A percentile compares a stretch with the other conserved stretches of the same genome.
phyloP scores from a whole-genome alignment of 2,113 vertebrate species.

The Brevimyrus niger region DNA sequence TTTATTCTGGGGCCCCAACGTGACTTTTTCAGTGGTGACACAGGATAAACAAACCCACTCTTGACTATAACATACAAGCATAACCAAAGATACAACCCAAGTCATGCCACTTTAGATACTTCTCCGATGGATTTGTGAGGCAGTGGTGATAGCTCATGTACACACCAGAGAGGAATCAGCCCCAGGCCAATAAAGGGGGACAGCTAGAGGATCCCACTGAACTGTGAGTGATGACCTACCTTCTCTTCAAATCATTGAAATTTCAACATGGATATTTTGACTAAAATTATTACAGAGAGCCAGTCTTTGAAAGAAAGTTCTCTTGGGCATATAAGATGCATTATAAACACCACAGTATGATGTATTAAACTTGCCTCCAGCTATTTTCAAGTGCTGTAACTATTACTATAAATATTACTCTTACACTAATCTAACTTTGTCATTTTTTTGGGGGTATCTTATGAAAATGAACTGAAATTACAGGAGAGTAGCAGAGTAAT shows the following conservation, averaged over 20 bases:
- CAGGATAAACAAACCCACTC: not conserved
- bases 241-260: not conserved
- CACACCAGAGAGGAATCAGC: conserved; percentile 67
- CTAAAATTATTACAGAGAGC: not conserved
- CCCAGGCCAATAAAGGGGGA: conserved; percentile 64
- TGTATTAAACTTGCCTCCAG: not conserved
- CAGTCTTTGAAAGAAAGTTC: not conserved
- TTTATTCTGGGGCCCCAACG: not conserved
- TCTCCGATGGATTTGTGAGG: conserved; percentile 18
- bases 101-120: not conserved
- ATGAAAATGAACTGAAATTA: not conserved
- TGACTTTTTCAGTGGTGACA: not conserved
- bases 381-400: not conserved
- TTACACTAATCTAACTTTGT: not conserved
- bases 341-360: not conserved
- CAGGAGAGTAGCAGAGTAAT: not conserved
- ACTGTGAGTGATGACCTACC: not conserved
- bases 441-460: conserved; percentile 48
- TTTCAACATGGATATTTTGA: not conserved
- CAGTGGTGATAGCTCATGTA: conserved; percentile 80
- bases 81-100: not conserved
- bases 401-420: not conserved
- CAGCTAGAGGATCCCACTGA: conserved; percentile 49
- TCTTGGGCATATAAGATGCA: not conserved
- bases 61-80: not conserved